Percentiles rank a stretch among this genome's conserved stretches.
phyloP scores from a whole-genome alignment of 2,113 vertebrate species.

The Urocitellus parryii region DNA sequence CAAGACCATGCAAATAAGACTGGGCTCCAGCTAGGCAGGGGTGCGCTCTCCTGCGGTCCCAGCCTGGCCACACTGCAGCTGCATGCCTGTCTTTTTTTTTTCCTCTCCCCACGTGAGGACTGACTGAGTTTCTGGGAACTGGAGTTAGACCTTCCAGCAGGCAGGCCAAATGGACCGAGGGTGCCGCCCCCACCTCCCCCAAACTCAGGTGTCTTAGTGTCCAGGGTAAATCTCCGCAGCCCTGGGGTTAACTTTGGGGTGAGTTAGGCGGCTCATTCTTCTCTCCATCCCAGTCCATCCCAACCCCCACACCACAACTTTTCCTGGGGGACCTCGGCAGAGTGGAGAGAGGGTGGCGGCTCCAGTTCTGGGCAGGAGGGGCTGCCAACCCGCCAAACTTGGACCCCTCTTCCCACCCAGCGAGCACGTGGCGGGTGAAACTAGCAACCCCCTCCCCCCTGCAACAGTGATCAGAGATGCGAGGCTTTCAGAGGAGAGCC shows the following conservation, averaged over 20 bases:
- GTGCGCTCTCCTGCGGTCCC: neutral
- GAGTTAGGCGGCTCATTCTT: neutral
- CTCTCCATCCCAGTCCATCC: neutral
- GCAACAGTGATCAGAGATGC: neutral
- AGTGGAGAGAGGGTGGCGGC: neutral
- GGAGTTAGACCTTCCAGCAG: neutral
- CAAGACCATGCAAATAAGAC: neutral
- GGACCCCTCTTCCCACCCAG: neutral
- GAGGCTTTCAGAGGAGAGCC: neutral
- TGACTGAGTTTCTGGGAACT: neutral
- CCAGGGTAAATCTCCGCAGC: neutral
- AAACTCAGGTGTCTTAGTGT: neutral
- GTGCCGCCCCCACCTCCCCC: too few species aligned
- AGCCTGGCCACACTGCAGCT: neutral
- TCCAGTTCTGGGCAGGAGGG: neutral
- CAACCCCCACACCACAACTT: conserved; percentile 22
- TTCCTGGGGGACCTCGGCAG: conserved; percentile 46
- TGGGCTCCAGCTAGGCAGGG: neutral
- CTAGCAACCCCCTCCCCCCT: neutral
- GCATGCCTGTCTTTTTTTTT: neutral
- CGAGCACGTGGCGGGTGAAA: conserved; percentile 62
- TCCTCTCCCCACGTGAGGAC: neutral
- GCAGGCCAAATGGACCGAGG: neutral
- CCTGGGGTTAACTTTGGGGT: neutral
- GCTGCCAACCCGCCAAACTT: neutral